Base-by-base conservation (phyloP, 2,888 invertebrate species). In the Lasiommata megera region DNA sequence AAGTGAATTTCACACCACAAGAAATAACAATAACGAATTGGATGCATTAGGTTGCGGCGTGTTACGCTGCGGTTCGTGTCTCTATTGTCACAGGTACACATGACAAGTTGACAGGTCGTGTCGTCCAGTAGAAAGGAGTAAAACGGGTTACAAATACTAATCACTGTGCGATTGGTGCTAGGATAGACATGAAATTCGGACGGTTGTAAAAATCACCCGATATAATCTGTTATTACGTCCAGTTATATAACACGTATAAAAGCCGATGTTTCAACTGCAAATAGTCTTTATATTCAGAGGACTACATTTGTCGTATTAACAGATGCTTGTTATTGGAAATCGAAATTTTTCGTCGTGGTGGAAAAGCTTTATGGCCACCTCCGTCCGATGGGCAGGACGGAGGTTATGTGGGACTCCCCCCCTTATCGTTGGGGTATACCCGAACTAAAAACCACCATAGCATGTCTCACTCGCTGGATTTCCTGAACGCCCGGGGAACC, bases 121-220 rank as follows among this genome's bases (percentile, higher is more conserved):
- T 44, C 46, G 31, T 28, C 11, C 47, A 46, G 56, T 59, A 56
- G 59, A 60, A 60, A 60, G 56, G 56, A 28, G 52, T 51, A 40
- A 23, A 34, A 55, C 59, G n/a, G 31, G 55, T 41, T 36, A 12
- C 11, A 56, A 36, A 28, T 17, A 36, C 46, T 56, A 52, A 60
- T 47, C 29, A 37, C 36, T 38, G 28, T 56, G 51, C 44, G 44
- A 58, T 47, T 36, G 51, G 34, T 48, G 52, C 52, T 36, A 14
- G 11, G 34, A 34, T 31, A 56, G n/a, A 31, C 16, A 56, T 38
- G 28, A 47, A 36, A 38, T 28, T 29, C 6, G 16, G 14, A 38
- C 29, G 6, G 17, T 28, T 55, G 59, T 56, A 56, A 47, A 56
- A 59, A 59, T 29, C 6, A 31, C 16, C 7, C 8, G 46, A 6